Percentiles rank a stretch among this genome's conserved stretches.
phyloP scores from a whole-genome alignment of 2,888 invertebrate species.

The Epistrophe grossulariae region DNA sequence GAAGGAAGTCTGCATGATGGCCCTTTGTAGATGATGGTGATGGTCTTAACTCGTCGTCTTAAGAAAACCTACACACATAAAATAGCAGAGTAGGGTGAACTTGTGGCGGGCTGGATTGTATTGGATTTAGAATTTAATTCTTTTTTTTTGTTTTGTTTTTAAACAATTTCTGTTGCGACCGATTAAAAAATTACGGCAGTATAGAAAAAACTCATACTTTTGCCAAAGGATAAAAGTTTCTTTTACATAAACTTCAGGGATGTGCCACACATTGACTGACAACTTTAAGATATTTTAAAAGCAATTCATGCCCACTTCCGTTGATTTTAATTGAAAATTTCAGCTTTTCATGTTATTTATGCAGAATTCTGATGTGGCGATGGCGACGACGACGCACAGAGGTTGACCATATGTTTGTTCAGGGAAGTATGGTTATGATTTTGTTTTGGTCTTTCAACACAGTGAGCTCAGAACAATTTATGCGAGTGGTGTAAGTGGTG shows the following conservation, averaged over 20 bases:
- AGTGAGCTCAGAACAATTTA: not conserved
- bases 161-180: slow-evolving; percentile 36
- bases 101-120: not conserved
- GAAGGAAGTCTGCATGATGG: slow-evolving; percentile 38
- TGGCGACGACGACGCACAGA: not conserved
- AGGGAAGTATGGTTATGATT: not conserved
- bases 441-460: not conserved
- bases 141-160: not conserved
- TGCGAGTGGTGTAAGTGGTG: no score
- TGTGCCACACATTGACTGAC: slow-evolving; percentile 74
- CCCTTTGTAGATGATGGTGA: slow-evolving; percentile 34
- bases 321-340: slow-evolving; percentile 57
- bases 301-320: slow-evolving; percentile 65
- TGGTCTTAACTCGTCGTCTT: slow-evolving; percentile 30
- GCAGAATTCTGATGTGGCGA: not conserved
- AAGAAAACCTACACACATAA: not conserved
- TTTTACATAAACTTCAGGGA: slow-evolving; percentile 48
- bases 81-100: slow-evolving; percentile 36
- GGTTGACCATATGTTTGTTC: slow-evolving; percentile 23
- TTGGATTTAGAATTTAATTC: not conserved
- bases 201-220: slow-evolving; percentile 11
- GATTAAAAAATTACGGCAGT: slow-evolving; percentile 68
- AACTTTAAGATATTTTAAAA: slow-evolving; percentile 42
- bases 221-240: slow-evolving; percentile 42
- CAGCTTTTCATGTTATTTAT: slow-evolving; percentile 8